These are phyloP conservation scores for Chitala chitala DNA, from an alignment of 2,113 vertebrate species.

Conservation along the genomic window DNA sequence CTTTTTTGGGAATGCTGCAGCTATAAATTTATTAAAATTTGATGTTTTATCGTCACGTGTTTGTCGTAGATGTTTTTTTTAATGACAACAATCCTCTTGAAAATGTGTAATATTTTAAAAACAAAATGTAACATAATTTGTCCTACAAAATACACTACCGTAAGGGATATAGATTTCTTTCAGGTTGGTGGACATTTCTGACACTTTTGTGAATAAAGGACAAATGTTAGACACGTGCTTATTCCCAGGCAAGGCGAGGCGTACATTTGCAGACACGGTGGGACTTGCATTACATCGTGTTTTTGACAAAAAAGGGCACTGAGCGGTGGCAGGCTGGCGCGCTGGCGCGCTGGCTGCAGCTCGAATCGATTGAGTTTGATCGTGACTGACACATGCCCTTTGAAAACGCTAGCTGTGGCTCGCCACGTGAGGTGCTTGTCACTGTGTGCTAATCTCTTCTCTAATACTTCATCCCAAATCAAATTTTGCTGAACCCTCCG, in stretches of 20 bases:
- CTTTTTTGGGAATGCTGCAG: not conserved
- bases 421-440: constrained; percentile 42
- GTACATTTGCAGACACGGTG: not conserved
- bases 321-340: not conserved
- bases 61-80: no score
- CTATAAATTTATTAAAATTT: not conserved
- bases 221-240: constrained; percentile 7
- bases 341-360: constrained; percentile 40
- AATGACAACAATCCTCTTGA: no score
- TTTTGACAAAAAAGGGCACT: not conserved
- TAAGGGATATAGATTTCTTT: not conserved
- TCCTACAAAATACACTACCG: not conserved
- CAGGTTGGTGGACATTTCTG: not conserved
- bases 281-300: constrained; percentile 9
- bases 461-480: constrained; percentile 33
- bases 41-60: not conserved
- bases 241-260: not conserved
- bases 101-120: no score
- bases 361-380: constrained; percentile 56
- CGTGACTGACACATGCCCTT: constrained; percentile 61
- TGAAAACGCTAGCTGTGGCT: constrained; percentile 57
- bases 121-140: no score
- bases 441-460: constrained; percentile 43
- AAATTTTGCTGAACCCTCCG: constrained; percentile 7
- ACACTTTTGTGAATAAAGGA: constrained; percentile 2